phyloP scores from a whole-genome alignment of 2,113 vertebrate genomes.

The Lipophrys pholis region DNA sequence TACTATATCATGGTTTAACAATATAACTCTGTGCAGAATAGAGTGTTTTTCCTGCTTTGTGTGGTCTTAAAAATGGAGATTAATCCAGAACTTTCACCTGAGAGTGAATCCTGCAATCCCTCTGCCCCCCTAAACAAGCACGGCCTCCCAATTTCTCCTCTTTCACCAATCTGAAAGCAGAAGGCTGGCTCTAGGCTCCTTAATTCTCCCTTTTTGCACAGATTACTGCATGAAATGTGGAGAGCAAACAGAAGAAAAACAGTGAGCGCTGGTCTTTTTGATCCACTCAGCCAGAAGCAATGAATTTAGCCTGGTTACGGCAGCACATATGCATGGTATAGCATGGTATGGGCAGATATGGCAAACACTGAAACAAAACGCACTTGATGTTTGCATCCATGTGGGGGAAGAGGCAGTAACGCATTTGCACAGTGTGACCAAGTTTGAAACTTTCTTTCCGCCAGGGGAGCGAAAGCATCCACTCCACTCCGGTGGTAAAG shows the following conservation, averaged over 20 bases:
- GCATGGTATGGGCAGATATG: conserved; percentile 72
- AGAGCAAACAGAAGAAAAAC: conserved; percentile 54
- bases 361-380: conserved; percentile 57
- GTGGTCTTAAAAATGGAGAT: not conserved
- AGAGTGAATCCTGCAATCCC: conserved; percentile 30
- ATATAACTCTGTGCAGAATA: no score
- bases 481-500: conserved; percentile 29
- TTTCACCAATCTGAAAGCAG: conserved; percentile 52
- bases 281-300: conserved; percentile 73
- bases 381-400: conserved; percentile 50
- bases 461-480: conserved; percentile 22
- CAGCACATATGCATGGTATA: conserved; percentile 50
- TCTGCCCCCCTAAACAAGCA: conserved; percentile 33
- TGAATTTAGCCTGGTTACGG: conserved; percentile 66
- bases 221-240: conserved; percentile 68
- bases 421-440: conserved; percentile 52
- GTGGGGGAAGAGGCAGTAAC: conserved; percentile 49
- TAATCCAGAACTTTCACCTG: conserved; percentile 55
- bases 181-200: conserved; percentile 54
- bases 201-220: conserved; percentile 64
- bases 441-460: conserved; percentile 56
- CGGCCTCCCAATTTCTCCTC: conserved; percentile 41
- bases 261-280: conserved; percentile 62
- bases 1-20: no score
- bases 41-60: no score